These are phyloP conservation scores for Coenobita brevimanus DNA, from an alignment of 1,140 invertebrate species.

Conservation along the genomic window DNA sequence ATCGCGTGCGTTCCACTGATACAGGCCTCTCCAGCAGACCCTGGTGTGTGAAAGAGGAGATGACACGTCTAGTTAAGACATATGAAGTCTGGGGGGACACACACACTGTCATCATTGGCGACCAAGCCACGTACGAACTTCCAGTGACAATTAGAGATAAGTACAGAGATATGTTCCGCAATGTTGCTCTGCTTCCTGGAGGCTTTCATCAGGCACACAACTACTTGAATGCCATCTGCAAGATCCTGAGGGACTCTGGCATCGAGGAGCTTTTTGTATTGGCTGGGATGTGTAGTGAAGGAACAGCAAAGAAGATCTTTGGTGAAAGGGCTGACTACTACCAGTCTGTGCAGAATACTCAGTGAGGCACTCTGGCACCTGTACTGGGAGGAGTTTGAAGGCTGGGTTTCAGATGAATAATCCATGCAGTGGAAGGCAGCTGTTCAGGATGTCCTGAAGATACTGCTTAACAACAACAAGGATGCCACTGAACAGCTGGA, in stretches of 20 bases:
- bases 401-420: neutral
- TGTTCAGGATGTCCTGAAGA: neutral
- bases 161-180: neutral
- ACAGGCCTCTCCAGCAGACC: constrained; percentile 28
- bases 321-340: constrained; percentile 20
- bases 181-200: constrained; percentile 15
- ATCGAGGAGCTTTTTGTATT: constrained; percentile 6
- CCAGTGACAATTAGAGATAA: constrained; percentile 3
- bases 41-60: constrained; percentile 25
- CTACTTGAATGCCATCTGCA: constrained; percentile 24
- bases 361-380: constrained; percentile 22
- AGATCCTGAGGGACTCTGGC: constrained; percentile 23
- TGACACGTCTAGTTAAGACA: constrained; percentile 1
- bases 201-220: constrained; percentile 40
- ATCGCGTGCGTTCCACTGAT: constrained; percentile 12
- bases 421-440: neutral
- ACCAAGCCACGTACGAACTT: constrained; percentile 1
- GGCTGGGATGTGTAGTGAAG: constrained; percentile 12
- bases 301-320: constrained; percentile 7
- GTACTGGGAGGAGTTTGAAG: constrained; percentile 24
- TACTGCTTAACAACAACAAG: neutral
- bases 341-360: constrained; percentile 1
- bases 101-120: neutral
- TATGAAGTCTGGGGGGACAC: neutral
- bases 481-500: neutral